phyloP scores from a whole-genome alignment of 1,140 invertebrate genomes.

The Lasaia peninsularis region DNA sequence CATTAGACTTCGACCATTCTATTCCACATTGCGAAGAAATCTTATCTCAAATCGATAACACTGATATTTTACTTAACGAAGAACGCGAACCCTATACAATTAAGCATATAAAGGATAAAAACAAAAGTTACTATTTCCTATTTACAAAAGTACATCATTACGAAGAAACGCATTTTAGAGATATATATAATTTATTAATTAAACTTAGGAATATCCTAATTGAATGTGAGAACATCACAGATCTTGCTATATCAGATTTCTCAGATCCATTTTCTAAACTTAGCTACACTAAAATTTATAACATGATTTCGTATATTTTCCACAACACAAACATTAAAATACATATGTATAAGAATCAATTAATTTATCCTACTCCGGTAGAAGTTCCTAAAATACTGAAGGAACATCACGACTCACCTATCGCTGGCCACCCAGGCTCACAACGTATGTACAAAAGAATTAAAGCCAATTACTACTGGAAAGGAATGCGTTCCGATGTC shows the following conservation, averaged over 20 bases:
- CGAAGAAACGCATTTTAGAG: slow-evolving; percentile 26
- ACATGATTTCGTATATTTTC: slow-evolving; percentile 7
- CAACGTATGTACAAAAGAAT: neutral
- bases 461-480: neutral
- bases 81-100: slow-evolving; percentile 28
- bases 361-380: slow-evolving; percentile 14
- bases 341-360: slow-evolving; percentile 19
- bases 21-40: slow-evolving; percentile 29
- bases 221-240: too few relatives aligned
- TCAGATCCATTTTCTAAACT: too few relatives aligned
- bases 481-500: neutral
- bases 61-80: slow-evolving; percentile 19
- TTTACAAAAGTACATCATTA: slow-evolving; percentile 34
- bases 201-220: too few relatives aligned
- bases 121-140: too few relatives aligned
- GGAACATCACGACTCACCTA: neutral
- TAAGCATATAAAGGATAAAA: slow-evolving; percentile 16
- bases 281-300: too few relatives aligned
- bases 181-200: neutral
- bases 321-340: slow-evolving; percentile 7
- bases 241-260: too few relatives aligned
- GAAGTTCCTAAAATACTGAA: slow-evolving; percentile 13
- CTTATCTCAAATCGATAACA: slow-evolving; percentile 25
- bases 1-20: too few relatives aligned
- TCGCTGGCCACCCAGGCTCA: neutral